Base-by-base conservation (phyloP, 2,888 invertebrate species). In the Thecophora atra region DNA sequence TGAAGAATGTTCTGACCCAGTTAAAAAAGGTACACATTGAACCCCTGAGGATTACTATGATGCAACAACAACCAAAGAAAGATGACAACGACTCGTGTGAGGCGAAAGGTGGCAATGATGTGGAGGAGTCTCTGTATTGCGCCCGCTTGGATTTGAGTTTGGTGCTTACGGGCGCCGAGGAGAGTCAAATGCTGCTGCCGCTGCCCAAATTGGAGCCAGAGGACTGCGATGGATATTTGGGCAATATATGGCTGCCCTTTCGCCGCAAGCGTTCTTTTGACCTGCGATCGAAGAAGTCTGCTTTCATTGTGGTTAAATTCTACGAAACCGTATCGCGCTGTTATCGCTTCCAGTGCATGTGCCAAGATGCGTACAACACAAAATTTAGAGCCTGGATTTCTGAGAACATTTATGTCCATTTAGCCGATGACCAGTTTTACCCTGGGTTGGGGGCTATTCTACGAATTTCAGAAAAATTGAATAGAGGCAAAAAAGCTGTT, bases 241-340 rank as follows among this genome's bases (percentile, higher is more conserved):
- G 79, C 24, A 86, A 84, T 73, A 80, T 87, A 19, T 84, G 82
- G 79, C 44, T 87, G 54, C 86, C 87, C 2, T 85, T 85, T 47
- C 81, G 80, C 44, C 75, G 79, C 19, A 81, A 83, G 54, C 81
- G 77, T 15, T 81, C 79, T n/a, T 86, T 82, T 73, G 83, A 85
- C 74, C 73, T 86, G 0, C 79, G 79, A 44, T 81, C 84, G 0
- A 73, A 77, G 0, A 76, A 75, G n/a, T 80, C 84, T 0, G 81
- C 83, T 0, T 83, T 78, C 62, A 76, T 85, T 7, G 30, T 87
- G 8, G 74, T 85, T n/a, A 79, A 81, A 63, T 87, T 85, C 70
- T 87, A 78, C 64, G 82, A 82, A 47, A 76, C 79, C 0, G 78
- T 85, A 2, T 81, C 79, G 17, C 79, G 77, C 51, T 87, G 87